Conservation (phyloP, 2,888 invertebrate genomes). For the Caenorhabditis virilis region DNA sequence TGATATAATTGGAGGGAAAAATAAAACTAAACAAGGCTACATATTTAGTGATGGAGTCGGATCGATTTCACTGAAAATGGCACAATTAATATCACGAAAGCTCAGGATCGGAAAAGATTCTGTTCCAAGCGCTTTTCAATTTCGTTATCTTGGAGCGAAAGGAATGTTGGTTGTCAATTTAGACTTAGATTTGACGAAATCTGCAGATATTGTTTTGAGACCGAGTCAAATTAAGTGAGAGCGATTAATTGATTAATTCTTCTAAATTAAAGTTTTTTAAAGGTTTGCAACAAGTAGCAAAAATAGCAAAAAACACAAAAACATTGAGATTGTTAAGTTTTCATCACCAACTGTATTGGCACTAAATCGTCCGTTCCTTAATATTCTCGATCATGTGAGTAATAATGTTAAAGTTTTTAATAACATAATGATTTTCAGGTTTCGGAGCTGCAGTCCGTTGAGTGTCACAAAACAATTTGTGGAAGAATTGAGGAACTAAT, state of each 20-base stretch:
- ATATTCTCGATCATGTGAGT: slow-evolving; percentile 66
- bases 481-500: slow-evolving; percentile 58
- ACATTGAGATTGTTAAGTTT: slow-evolving; percentile 63
- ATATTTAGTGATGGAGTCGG: slow-evolving; percentile 61
- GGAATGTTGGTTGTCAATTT: slow-evolving; percentile 64
- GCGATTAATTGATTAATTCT: background rate
- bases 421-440: too few species aligned
- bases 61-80: slow-evolving; percentile 34
- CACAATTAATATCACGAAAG: slow-evolving; percentile 1
- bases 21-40: slow-evolving; percentile 9
- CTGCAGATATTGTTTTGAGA: background rate
- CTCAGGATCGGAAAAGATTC: slow-evolving; percentile 10
- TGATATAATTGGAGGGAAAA: slow-evolving; percentile 24
- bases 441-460: slow-evolving; percentile 48
- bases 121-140: slow-evolving; percentile 31
- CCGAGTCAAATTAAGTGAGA: background rate
- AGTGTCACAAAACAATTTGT: slow-evolving; percentile 48
- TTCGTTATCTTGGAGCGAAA: slow-evolving; percentile 66
- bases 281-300: slow-evolving; percentile 23
- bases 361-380: slow-evolving; percentile 69
- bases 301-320: slow-evolving; percentile 6
- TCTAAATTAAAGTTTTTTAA: too few species aligned
- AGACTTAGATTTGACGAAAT: slow-evolving; percentile 36
- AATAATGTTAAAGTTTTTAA: too few species aligned
- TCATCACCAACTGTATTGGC: slow-evolving; percentile 54